Conservation (phyloP, 1,140 invertebrate species). For the Mizuhopecten yessoensis region DNA sequence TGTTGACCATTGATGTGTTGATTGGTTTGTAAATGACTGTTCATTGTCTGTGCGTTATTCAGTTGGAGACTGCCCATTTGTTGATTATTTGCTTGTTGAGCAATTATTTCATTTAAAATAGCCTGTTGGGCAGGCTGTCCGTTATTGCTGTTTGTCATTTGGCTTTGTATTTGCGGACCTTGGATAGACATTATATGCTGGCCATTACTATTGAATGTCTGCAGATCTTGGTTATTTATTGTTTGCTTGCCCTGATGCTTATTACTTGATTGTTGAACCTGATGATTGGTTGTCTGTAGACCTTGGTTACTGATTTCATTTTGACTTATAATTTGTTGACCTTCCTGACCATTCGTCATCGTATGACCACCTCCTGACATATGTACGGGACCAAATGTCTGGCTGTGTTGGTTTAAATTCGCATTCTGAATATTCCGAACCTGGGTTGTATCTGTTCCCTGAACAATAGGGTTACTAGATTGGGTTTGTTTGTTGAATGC, state of each 20-base stretch:
- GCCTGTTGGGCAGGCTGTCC: neutral
- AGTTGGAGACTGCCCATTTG: neutral
- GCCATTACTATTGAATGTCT: neutral
- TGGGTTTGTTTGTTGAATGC: neutral
- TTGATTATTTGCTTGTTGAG: neutral
- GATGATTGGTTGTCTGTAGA: neutral
- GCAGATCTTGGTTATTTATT: neutral
- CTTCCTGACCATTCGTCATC: neutral
- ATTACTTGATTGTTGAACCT: neutral
- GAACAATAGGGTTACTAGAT: neutral
- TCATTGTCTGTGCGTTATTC: neutral
- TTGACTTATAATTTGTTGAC: neutral
- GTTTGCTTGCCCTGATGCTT: neutral
- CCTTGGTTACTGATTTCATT: neutral
- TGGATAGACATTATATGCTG: too few relatives aligned
- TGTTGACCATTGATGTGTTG: neutral
- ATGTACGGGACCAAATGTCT: neutral
- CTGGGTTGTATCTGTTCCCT: neutral
- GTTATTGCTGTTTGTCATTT: neutral
- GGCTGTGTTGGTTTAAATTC: neutral
- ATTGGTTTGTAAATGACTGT: neutral
- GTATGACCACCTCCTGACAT: neutral
- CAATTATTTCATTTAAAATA: neutral
- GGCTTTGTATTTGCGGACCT: too few relatives aligned
- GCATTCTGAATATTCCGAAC: too few relatives aligned